Base-by-base conservation (phyloP, 2,888 invertebrate species). In the Morpho deidamia region DNA sequence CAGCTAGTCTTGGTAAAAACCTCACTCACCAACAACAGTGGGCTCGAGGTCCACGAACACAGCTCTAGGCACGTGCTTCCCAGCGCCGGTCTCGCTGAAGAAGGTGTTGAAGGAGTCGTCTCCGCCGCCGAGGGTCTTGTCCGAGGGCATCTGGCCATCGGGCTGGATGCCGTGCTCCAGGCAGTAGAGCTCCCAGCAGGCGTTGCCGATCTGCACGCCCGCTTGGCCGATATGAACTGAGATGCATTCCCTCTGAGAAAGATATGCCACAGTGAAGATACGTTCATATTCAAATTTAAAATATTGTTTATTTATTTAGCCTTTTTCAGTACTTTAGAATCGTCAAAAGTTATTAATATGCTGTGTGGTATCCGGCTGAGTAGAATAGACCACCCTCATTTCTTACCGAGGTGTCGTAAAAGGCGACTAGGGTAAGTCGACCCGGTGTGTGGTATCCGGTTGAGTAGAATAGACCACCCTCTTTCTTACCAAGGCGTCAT, bases 41-140 rank as follows among this genome's bases (percentile, higher is more conserved):
- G 97, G 97, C 78, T 98, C 97, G 68, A 97, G 90, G 75, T 98
- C 97, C 7, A 98, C 95, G 72, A 97, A 96, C 39, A 97, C 95
- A 0, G 95, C 96, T 51, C 97, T 90, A 0, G 97, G 97, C 32
- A 97, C 97, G 72, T 97, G 96, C 76, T 97, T 95, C 23, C 94
- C 95, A 0, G 93, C 91, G 10, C 93, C 93, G 10, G 94, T 94
- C 72, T 95, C 94, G 61, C 93, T 93, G 83, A 95, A 95, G 84
- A 95, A 95, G 8, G 94, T 94, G 79, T 94, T 94, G 79, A 94
- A 95, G 51, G 93, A 93, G 78, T 95, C 94, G 68, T 95, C 94
- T 43, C 93, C 94, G 5, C 93, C 93, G 11, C 94, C 94, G 67
- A 94, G 85, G 58, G 90, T 93, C 77, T 93, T 93, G 83, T 97